These are phyloP conservation scores for Lysandra coridon DNA, from an alignment of 2,888 invertebrate genomes.

Conservation along the genomic window DNA sequence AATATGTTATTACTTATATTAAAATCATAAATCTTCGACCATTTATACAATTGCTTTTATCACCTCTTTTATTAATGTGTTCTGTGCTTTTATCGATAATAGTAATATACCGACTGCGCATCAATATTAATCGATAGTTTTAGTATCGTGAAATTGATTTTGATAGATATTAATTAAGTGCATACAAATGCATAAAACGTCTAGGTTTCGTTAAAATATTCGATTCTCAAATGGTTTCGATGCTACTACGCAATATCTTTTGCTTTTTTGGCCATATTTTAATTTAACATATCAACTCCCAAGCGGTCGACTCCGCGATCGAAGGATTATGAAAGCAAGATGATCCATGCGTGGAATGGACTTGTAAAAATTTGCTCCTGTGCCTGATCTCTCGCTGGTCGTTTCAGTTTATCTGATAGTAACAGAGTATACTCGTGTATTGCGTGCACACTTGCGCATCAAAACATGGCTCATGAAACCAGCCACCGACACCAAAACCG, in stretches of 20 bases:
- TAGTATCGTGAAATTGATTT: slow-evolving; percentile 15
- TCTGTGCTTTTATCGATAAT: neutral
- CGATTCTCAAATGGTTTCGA: neutral
- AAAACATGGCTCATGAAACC: no score
- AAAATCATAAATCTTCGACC: neutral
- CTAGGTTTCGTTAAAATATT: neutral
- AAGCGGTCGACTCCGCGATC: no score
- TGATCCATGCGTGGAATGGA: neutral
- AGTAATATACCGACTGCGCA: neutral
- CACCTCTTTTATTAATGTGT: no score
- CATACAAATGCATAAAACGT: slow-evolving; percentile 4
- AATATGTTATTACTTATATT: neutral
- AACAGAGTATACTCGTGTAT: no score
- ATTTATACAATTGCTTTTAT: neutral
- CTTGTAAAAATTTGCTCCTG: neutral
- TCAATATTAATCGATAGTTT: neutral
- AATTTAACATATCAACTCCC: no score
- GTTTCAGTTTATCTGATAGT: no score
- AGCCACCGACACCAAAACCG: no score
- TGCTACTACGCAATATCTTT: neutral
- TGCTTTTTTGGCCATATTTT: neutral
- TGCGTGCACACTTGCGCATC: no score
- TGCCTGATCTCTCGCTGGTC: no score
- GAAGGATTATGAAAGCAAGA: no score
- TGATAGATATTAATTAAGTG: neutral